Percentiles rank a stretch among this genome's conserved stretches.
Conservation (phyloP, 1,140 invertebrate species). For the Phymastichus coffea region DNA sequence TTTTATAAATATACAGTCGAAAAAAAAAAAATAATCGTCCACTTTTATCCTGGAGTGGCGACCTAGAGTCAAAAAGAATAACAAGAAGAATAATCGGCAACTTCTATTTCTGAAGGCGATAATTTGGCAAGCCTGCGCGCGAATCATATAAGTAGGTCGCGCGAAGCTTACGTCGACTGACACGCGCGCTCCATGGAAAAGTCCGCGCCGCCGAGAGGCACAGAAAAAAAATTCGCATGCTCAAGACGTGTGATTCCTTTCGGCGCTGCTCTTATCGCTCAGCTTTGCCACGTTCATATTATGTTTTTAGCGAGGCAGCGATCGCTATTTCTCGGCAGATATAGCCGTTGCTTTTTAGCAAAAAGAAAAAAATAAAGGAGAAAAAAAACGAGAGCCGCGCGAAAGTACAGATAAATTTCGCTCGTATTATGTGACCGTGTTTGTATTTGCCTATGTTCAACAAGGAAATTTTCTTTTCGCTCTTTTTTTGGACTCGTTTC, state of each 20-base stretch:
- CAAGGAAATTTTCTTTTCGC: not conserved
- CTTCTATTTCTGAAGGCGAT: no score
- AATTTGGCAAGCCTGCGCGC: no score
- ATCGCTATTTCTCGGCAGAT: not conserved
- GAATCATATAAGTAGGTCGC: conserved; percentile 9
- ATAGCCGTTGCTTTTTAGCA: not conserved
- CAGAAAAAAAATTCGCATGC: conserved; percentile 10
- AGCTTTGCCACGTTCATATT: no score
- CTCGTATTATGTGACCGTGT: not conserved
- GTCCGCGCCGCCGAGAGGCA: not conserved
- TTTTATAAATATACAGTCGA: no score
- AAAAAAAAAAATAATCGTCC: no score
- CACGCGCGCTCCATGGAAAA: conserved; percentile 3
- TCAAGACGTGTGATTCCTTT: not conserved
- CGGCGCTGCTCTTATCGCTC: not conserved
- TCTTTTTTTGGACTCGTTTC: conserved; percentile 5
- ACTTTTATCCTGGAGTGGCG: no score
- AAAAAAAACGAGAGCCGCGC: no score
- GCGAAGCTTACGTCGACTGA: no score
- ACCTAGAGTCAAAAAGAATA: no score
- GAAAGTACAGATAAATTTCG: no score
- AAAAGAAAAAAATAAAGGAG: no score
- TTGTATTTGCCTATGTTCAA: not conserved
- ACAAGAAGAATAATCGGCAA: no score
- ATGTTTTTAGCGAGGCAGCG: not conserved